Percentiles rank a stretch among this genome's conserved stretches.
These are phyloP conservation scores for Varecia variegata DNA, from an alignment of 2,797 vertebrate species.

Conservation along the genomic window DNA sequence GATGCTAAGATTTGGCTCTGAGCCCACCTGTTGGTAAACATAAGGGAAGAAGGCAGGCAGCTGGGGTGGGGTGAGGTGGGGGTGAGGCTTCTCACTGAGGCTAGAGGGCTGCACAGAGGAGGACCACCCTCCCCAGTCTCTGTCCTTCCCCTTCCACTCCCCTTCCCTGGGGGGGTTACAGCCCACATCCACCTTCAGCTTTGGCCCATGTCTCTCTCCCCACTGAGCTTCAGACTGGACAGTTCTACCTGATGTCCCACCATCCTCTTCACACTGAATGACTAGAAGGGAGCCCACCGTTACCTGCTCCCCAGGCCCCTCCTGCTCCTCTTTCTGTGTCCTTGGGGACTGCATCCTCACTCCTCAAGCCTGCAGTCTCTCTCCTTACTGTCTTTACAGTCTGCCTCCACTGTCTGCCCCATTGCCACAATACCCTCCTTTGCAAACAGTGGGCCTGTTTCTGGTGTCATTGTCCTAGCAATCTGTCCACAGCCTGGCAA, in stretches of 20 bases:
- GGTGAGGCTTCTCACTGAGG: neutral
- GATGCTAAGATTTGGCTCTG: neutral
- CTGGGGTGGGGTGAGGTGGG: too few relatives aligned
- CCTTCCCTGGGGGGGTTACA: neutral
- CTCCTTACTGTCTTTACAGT: rapidly evolving
- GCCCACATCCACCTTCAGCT: neutral
- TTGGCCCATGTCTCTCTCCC: neutral
- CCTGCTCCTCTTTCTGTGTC: neutral
- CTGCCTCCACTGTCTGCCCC: neutral
- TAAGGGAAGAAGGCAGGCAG: neutral
- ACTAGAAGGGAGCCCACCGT: neutral
- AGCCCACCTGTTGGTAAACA: neutral
- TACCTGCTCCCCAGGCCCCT: neutral
- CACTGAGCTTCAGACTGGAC: neutral
- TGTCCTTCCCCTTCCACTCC: neutral
- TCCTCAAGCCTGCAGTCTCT: neutral
- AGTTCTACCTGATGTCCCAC: neutral
- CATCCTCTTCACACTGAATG: neutral
- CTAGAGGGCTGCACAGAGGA: neutral
- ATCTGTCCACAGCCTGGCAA: neutral
- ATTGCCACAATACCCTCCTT: neutral
- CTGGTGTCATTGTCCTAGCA: neutral
- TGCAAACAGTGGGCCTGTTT: neutral
- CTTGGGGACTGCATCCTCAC: neutral
- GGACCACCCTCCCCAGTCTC: neutral